Conservation (phyloP, 2,797 vertebrate species). For the Margarornis squamiger region DNA sequence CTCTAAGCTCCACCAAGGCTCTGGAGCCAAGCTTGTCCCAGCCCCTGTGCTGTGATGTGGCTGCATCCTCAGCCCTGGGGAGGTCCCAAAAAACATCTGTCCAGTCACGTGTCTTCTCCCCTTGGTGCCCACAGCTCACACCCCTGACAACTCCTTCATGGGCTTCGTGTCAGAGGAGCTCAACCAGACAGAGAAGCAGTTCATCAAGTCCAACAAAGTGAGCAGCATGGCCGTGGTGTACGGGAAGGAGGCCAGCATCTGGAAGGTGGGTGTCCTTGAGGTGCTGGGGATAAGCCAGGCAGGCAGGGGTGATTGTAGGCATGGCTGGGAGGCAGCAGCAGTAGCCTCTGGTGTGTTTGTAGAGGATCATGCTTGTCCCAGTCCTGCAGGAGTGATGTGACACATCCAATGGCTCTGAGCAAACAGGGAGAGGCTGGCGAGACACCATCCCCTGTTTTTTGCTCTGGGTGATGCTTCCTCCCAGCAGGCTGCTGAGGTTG, state of each 20-base stretch:
- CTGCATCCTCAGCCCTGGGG: fast-evolving
- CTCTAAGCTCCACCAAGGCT: background rate
- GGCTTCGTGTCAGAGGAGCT: conserved; percentile 95
- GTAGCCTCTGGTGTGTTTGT: background rate
- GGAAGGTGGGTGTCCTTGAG: conserved; percentile 86
- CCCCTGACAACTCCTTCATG: conserved; percentile 97
- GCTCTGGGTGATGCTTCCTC: background rate
- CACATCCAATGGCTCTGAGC: background rate
- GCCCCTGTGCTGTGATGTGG: fast-evolving
- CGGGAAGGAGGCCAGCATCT: conserved; percentile 94
- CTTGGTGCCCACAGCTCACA: conserved; percentile 83
- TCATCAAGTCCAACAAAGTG: conserved; percentile 85
- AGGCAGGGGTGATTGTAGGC: background rate
- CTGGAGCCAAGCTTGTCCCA: fast-evolving
- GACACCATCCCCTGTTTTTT: background rate
- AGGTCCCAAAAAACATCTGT: background rate
- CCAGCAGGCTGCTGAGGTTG: background rate
- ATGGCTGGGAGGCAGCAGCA: background rate
- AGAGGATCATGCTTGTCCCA: fast-evolving
- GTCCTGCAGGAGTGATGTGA: background rate
- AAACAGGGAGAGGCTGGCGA: background rate
- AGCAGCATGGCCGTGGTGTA: conserved; percentile 93
- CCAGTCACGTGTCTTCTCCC: background rate
- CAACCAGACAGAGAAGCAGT: conserved; percentile 85
- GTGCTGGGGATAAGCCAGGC: fast-evolving